These are phyloP conservation scores for Oikopleura albicans DNA, from an alignment of 23 tunicate species.

Conservation along the genomic window DNA sequence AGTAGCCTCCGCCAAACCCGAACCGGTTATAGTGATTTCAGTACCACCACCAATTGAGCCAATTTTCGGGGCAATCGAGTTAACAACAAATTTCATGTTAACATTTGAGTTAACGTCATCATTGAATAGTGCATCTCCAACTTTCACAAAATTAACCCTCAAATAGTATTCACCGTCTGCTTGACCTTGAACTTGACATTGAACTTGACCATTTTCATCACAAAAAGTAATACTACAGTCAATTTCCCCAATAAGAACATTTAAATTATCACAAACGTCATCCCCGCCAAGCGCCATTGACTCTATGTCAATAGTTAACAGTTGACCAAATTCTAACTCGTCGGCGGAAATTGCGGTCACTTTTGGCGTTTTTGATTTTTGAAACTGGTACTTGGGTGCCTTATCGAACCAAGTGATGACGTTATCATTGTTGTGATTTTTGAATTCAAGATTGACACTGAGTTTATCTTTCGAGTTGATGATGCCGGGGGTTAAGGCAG, in stretches of 20 bases:
- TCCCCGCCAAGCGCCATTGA: too few relatives aligned
- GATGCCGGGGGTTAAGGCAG: too few relatives aligned
- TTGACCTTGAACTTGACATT: neutral
- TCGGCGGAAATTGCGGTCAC: too few relatives aligned
- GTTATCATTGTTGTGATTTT: too few relatives aligned
- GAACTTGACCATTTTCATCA: neutral
- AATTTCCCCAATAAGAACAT: neutral
- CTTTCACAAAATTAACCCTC: neutral
- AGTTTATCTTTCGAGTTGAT: too few relatives aligned
- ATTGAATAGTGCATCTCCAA: neutral
- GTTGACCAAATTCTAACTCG: too few relatives aligned
- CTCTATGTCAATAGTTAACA: too few relatives aligned
- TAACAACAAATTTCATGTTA: neutral
- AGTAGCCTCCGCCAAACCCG: neutral
- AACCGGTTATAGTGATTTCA: neutral
- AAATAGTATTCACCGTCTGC: neutral
- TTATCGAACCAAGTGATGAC: too few relatives aligned
- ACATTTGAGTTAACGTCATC: neutral
- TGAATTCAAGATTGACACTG: too few relatives aligned
- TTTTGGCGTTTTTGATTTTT: too few relatives aligned
- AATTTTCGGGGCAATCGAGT: neutral
- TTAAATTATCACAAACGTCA: too few relatives aligned
- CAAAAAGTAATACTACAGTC: neutral
- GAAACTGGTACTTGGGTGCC: too few relatives aligned
- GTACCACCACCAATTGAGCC: neutral